Conservation (phyloP, 2,888 invertebrate species). For the Cryptophagus acutangulus region DNA sequence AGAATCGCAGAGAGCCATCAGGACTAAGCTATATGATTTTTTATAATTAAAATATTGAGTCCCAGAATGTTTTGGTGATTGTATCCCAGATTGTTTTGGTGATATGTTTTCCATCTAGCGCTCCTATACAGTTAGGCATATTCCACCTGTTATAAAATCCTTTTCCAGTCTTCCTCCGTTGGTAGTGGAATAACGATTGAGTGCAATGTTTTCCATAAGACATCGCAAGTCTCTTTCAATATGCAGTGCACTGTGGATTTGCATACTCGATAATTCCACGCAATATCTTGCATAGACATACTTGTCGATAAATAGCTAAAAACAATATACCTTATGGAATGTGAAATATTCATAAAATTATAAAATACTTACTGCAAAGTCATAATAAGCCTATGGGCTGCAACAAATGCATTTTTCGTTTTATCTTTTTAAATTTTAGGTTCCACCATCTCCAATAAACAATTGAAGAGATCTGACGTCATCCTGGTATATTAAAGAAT, state of each 20-base stretch:
- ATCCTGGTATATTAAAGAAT: no score
- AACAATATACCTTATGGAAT: no score
- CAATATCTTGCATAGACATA: conserved; percentile 22
- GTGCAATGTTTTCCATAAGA: conserved; percentile 26
- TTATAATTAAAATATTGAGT: conserved; percentile 36
- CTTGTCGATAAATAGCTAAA: conserved; percentile 22
- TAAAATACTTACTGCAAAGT: no score
- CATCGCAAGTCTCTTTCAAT: conserved; percentile 21
- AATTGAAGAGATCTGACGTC: no score
- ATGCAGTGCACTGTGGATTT: conserved; percentile 33
- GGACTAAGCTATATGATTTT: conserved; percentile 20
- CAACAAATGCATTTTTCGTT: no score
- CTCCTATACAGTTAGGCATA: conserved; percentile 30
- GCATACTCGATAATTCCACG: conserved; percentile 21
- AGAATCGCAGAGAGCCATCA: conserved; percentile 33
- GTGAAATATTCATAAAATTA: no score
- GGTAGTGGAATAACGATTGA: conserved; percentile 12
- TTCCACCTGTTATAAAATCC: conserved; percentile 20
- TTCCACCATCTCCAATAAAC: no score
- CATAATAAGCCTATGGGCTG: no score
- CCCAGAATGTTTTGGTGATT: conserved; percentile 28
- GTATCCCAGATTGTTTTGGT: no score
- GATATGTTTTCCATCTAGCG: conserved; percentile 35
- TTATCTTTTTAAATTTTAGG: no score
- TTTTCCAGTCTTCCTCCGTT: conserved; percentile 10